Base-by-base conservation (phyloP, 2,797 vertebrate genomes). In the Aplochiton taeniatus region DNA sequence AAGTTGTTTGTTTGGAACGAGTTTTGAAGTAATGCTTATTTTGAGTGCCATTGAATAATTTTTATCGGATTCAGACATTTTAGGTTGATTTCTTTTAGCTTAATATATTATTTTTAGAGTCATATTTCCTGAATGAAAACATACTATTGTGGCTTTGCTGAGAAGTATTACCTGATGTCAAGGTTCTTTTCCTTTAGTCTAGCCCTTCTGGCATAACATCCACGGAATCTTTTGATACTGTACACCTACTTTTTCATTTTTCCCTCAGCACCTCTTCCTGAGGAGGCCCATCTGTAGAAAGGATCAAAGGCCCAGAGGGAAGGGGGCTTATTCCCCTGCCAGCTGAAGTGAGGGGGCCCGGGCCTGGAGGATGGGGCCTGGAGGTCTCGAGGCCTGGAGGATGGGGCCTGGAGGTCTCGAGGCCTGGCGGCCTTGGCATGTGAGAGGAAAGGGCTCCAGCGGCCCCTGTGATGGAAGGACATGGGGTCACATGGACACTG, bases 261-360 rank as follows among this genome's bases (percentile, higher is more conserved):
- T 85, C 83, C 84, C 81, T 88, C 84, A 75, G 67, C 85, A 80
- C 82, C 73, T 74, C 75, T 18, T 70, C 68, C 72, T 77, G 84
- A 83, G 68, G 75, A 82, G 81, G 83, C 82, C 74, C 87, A 89
- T 89, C 75, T 91, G 90, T 80, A 68, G 62, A 59, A 83, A 56
- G 63, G 78, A 88, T 88, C 82, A 81, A 81, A 83, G 58, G 17
- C 66, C 65, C 43, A 64, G 45, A 65, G 76, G 67, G 69, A 70
- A 74, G 77, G 73, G 65, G 70, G 43, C 65, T 73, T 51, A 53
- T 52, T 69, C 52, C 76, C 58, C 31, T 20, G 20, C 64, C 61
- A 53, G 79, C 42, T 8, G 66, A 83, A 73, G 70, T 81, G 43
- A 65, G 69, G 44, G 63, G 61, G 57, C 47, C 67, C 4, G 46